Conservation (phyloP, 2,797 vertebrate genomes). For the Hyperoplus immaculatus region DNA sequence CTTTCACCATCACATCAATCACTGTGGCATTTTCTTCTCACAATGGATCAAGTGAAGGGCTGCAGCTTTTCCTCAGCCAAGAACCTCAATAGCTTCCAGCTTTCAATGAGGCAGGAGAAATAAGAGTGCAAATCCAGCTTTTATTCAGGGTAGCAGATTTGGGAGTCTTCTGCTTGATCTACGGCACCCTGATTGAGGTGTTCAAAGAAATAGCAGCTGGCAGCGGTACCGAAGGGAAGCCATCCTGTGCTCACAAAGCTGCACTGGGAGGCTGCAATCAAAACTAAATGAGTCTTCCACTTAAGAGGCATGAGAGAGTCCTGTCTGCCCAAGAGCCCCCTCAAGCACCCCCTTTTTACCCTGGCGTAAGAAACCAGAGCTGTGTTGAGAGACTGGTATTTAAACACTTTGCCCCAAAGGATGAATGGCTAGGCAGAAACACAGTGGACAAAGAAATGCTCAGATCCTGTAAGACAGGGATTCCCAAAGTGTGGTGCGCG, state of each 20-base stretch:
- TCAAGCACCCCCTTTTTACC: slow-evolving; percentile 61
- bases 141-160: slow-evolving; percentile 76
- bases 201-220: slow-evolving; percentile 77
- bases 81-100: slow-evolving; percentile 75
- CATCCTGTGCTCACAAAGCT: slow-evolving; percentile 64
- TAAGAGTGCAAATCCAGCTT: slow-evolving; percentile 81
- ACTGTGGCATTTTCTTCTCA: slow-evolving; percentile 65
- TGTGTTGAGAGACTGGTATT: slow-evolving; percentile 67
- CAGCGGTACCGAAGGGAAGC: slow-evolving; percentile 70
- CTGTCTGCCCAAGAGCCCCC: slow-evolving; percentile 51
- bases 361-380: slow-evolving; percentile 45
- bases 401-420: slow-evolving; percentile 45
- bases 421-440: slow-evolving; percentile 54
- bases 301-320: slow-evolving; percentile 60
- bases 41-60: slow-evolving; percentile 55
- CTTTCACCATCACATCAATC: slow-evolving; percentile 73
- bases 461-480: slow-evolving; percentile 30
- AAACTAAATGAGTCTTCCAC: slow-evolving; percentile 72
- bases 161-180: slow-evolving; percentile 75
- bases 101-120: slow-evolving; percentile 76
- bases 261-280: slow-evolving; percentile 71
- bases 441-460: slow-evolving; percentile 56
- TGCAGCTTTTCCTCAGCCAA: slow-evolving; percentile 59
- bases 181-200: slow-evolving; percentile 72
- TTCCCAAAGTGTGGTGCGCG: no score